Evolutionary conservation across 2,888 invertebrate genomes (phyloP), one percentile per base, ranked within the genome.

Genomic region (Alviniconcha strummeri): DNA sequence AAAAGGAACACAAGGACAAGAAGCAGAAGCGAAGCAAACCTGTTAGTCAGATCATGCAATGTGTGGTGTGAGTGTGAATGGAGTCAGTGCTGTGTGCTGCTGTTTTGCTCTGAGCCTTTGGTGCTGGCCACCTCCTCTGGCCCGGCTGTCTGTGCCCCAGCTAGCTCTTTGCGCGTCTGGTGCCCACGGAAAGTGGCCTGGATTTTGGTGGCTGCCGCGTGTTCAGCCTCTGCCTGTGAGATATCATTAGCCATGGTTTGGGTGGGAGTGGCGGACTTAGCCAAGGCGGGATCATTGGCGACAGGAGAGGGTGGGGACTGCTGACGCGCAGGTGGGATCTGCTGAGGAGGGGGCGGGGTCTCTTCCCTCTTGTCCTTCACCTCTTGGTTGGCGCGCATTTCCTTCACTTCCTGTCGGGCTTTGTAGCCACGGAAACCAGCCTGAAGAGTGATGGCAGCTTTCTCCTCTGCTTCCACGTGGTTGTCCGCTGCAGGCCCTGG

Each of bases 101-200:
- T 60, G 60, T 60, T 60, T 8, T 11, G 60, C 13, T 60, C 60
- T 60, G 60, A 11, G 60, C 60, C 60, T 13, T 60, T 4, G 9
- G 8, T 60, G 36, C 36, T 3, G 36, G 36, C 36, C 36, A 36
- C 36, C 60, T 60, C 60, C 60, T 60, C 9, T 11, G 9, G 60
- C 60, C 60, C 60, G 4, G 8, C 60, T 4, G 8, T 60, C 60
- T 60, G 60, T 1, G 8, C 13, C 9, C 9, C 60, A 8, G 76
- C 67, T 60, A 82, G 60, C 56, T 83, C 60, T 71, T 81, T 82
- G 6, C 85, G 82, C 13, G 84, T 77, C 56, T 84, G 82, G 84
- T 90, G 88, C 9, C 91, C 91, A 11, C 90, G 84, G 84, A 89
- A 91, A 0, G 88, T 88, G 8, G 91, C 90, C 86, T 91, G 91